Conservation (phyloP, 1,140 invertebrate genomes). For the Trypoxylus dichotomus region DNA sequence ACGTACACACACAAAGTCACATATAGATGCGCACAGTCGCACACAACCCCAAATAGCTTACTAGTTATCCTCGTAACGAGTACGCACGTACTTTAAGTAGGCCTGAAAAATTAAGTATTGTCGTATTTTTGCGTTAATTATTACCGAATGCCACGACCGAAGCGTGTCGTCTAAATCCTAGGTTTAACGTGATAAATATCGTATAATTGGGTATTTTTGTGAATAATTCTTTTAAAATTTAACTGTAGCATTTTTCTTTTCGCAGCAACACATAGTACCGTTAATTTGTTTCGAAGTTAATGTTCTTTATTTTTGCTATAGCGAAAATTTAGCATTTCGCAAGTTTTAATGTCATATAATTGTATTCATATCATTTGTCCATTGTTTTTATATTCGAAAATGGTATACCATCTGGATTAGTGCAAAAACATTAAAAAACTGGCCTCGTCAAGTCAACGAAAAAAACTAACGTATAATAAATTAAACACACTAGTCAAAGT, state of each 20-base stretch:
- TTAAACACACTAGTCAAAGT: no score
- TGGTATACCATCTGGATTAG: no score
- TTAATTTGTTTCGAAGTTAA: no score
- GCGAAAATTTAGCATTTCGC: no score
- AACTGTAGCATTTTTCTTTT: not conserved
- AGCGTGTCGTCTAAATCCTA: not conserved
- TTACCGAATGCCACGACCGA: not conserved
- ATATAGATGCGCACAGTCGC: not conserved
- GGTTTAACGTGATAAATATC: not conserved
- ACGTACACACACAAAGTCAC: not conserved
- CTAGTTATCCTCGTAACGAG: not conserved
- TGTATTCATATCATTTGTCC: no score
- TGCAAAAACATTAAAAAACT: no score
- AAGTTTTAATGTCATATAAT: no score
- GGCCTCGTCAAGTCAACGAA: no score
- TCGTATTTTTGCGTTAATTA: constrained; percentile 14
- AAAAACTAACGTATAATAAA: no score
- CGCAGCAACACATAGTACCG: no score
- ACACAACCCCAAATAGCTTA: not conserved
- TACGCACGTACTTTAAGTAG: not conserved
- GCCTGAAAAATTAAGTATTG: not conserved
- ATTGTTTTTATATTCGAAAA: no score
- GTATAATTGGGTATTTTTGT: not conserved
- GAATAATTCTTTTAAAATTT: not conserved
- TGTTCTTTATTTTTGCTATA: no score